Evolutionary conservation across 2,113 vertebrate species (phyloP).

Genomic region (Seriola aureovittata): DNA sequence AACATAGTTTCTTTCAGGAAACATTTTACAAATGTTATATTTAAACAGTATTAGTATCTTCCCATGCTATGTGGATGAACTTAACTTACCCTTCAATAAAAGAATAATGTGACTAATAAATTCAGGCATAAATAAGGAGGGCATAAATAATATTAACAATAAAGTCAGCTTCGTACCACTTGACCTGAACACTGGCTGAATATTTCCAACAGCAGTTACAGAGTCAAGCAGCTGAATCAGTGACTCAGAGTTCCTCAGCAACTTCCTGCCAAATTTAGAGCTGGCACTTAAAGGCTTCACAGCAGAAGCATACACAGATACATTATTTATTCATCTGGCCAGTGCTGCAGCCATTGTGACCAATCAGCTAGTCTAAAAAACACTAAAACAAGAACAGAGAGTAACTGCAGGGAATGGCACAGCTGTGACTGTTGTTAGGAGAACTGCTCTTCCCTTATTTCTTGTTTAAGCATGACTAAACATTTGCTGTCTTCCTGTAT

Average conservation of each 20-base stretch:
- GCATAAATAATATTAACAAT: neutral
- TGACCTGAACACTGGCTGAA: neutral
- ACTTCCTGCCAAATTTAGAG: neutral
- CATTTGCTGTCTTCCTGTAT: slow-evolving; percentile 43
- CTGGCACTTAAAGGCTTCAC: neutral
- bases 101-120: neutral
- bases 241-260: neutral
- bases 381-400: slow-evolving; percentile 49
- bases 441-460: slow-evolving; percentile 47
- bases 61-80: neutral
- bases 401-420: slow-evolving; percentile 7
- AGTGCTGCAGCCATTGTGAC: neutral
- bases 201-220: neutral
- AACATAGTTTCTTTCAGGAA: too few relatives aligned
- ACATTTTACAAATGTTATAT: neutral
- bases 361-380: slow-evolving; percentile 10
- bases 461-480: slow-evolving; percentile 47
- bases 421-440: slow-evolving; percentile 36
- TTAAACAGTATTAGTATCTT: neutral
- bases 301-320: neutral
- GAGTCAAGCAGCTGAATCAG: neutral
- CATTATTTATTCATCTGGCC: neutral
- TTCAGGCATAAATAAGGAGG: neutral
- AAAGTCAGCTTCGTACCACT: neutral
- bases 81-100: neutral